Conservation (phyloP, 2,797 vertebrate species). For the Periophthalmus magnuspinnatus region DNA sequence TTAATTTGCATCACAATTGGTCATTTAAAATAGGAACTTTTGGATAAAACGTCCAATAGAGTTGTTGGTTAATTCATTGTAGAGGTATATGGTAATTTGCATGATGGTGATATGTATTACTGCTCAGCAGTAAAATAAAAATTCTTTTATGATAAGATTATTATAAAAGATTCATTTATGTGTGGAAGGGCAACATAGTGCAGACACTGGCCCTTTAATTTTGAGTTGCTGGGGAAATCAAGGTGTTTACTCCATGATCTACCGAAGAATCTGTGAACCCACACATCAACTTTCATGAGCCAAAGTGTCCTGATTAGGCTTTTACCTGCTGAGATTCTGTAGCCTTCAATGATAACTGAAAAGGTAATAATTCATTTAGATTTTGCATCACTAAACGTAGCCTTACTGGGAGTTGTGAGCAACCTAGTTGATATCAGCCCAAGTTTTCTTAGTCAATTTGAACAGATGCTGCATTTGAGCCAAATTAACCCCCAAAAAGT, state of each 20-base stretch:
- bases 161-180: constrained; percentile 9
- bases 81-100: background rate
- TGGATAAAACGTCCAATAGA: background rate
- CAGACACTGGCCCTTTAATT: constrained; percentile 70
- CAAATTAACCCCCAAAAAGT: background rate
- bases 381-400: background rate
- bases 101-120: background rate
- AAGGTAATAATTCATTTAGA: background rate
- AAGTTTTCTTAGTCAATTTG: constrained; percentile 41
- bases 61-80: background rate
- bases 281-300: background rate
- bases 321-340: background rate
- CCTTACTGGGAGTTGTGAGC: background rate
- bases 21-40: background rate
- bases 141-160: background rate
- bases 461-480: background rate
- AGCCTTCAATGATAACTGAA: background rate
- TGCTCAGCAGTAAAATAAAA: background rate
- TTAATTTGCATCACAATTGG: constrained; percentile 2
- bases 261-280: constrained; percentile 33
- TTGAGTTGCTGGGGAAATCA: constrained; percentile 78
- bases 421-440: constrained; percentile 20
- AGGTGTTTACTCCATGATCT: constrained; percentile 70
- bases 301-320: constrained; percentile 3
- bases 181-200: constrained; percentile 37